These are phyloP conservation scores for Heliocidaris tuberculata DNA, from an alignment of 35 echinoderm and acorn worm genomes.

Conservation along the genomic window DNA sequence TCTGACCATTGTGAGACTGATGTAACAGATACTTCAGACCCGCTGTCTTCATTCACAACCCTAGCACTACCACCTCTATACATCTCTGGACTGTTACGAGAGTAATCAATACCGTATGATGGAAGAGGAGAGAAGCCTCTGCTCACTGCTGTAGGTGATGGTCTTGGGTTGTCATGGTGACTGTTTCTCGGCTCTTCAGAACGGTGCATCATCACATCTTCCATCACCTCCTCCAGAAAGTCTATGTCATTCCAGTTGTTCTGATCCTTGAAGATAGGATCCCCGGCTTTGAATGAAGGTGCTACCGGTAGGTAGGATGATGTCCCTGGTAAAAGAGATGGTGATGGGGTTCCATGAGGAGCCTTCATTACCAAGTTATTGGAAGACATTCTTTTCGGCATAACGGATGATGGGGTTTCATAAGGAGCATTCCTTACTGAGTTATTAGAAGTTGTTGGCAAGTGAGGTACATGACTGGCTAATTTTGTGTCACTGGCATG, in stretches of 20 bases:
- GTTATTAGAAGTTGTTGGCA: neutral
- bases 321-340: neutral
- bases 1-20: constrained; percentile 30
- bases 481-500: neutral
- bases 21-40: constrained; percentile 21
- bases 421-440: neutral
- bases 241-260: constrained; percentile 38
- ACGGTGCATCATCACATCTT: constrained; percentile 45
- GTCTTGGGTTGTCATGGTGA: constrained; percentile 12
- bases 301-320: neutral
- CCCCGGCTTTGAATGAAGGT: neutral
- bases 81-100: neutral
- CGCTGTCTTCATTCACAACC: neutral
- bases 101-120: neutral
- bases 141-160: neutral
- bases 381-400: neutral
- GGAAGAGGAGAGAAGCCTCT: constrained; percentile 33
- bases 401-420: neutral
- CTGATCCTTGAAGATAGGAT: constrained; percentile 20
- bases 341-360: neutral
- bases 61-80: neutral
- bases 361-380: neutral
- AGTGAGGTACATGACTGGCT: neutral
- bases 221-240: constrained; percentile 45
- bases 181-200: neutral